Evolutionary conservation across 2,113 vertebrate species (phyloP).

Genomic region (Uria aalge): DNA sequence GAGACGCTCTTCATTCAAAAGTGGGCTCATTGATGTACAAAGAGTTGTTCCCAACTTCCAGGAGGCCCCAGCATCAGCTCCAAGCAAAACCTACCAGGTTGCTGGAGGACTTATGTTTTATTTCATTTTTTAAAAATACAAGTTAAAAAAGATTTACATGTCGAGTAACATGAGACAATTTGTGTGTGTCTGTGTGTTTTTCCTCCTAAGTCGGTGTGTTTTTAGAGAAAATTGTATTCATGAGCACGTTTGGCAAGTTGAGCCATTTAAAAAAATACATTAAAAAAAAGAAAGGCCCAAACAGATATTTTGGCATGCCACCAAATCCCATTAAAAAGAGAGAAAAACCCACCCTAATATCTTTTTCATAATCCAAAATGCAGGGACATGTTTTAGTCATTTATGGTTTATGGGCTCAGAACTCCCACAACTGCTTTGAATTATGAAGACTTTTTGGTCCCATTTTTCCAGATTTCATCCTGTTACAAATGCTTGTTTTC

Average conservation of each 20-base stretch:
- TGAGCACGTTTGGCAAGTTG: background rate
- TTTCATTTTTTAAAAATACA: background rate
- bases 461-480: conserved; percentile 33
- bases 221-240: conserved; percentile 4
- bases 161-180: background rate
- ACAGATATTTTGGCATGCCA: conserved; percentile 18
- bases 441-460: background rate
- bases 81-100: background rate
- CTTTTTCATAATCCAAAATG: conserved; percentile 35
- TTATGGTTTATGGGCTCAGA: conserved; percentile 25
- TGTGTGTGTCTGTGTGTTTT: background rate
- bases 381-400: conserved; percentile 58
- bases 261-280: background rate
- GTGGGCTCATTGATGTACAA: background rate
- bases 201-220: background rate
- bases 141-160: background rate
- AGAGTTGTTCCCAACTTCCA: background rate
- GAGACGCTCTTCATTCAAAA: background rate
- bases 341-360: conserved; percentile 41
- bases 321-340: conserved; percentile 45
- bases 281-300: background rate
- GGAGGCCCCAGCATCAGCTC: background rate
- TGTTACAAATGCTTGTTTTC: conserved; percentile 11
- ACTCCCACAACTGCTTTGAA: conserved; percentile 43
- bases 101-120: background rate